These are phyloP conservation scores for Pongo pygmaeus DNA, from an alignment of 2,113 vertebrate species.

Conservation along the genomic window DNA sequence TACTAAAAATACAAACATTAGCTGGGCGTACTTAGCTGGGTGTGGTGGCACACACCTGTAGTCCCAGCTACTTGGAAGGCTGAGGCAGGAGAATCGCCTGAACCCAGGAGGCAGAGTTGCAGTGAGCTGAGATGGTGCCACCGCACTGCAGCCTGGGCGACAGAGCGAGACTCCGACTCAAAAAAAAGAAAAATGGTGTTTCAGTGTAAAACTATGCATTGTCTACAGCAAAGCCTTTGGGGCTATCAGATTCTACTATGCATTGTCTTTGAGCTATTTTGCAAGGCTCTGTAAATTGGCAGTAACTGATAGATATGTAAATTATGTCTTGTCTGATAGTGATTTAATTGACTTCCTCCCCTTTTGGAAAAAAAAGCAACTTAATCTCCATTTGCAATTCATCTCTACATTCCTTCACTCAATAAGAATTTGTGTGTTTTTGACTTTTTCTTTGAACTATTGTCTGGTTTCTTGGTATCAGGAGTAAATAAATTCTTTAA, in stretches of 20 bases:
- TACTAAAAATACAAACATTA: too few relatives aligned
- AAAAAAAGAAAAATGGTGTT: neutral
- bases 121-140: too few relatives aligned
- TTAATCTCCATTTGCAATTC: slow-evolving; percentile 5
- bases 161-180: too few relatives aligned
- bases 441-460: slow-evolving; percentile 34
- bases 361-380: neutral
- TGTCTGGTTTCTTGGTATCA: neutral
- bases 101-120: too few relatives aligned
- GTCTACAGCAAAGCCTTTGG: neutral
- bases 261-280: slow-evolving; percentile 9
- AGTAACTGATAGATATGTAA: slow-evolving; percentile 1
- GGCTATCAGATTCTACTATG: neutral
- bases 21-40: too few relatives aligned
- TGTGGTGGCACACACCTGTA: too few relatives aligned
- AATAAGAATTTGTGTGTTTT: neutral
- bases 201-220: neutral
- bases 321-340: neutral
- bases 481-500: slow-evolving; percentile 44
- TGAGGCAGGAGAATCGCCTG: too few relatives aligned
- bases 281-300: neutral
- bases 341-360: neutral
- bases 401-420: slow-evolving; percentile 11
- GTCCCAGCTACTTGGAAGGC: too few relatives aligned
- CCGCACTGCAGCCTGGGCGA: too few relatives aligned